Evolutionary conservation across 2,888 invertebrate genomes (phyloP), one percentile per base, ranked within the genome.

Genomic region (Ariolimax columbianus): DNA sequence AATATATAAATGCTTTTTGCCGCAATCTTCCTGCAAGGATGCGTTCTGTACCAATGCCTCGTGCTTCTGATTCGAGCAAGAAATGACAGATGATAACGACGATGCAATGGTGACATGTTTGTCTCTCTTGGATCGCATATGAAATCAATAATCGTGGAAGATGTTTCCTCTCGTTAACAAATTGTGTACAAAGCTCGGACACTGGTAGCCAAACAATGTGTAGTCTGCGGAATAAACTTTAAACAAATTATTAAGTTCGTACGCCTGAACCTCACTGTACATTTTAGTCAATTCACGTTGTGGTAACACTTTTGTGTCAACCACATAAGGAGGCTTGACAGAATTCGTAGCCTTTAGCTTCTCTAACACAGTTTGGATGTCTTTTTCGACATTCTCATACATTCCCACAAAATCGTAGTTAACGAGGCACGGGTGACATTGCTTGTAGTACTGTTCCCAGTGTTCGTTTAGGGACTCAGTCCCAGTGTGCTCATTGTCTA

Each of bases 371-470:
- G 84, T 47, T 4, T 33, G 17, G 6, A 85, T 86, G 77, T 89
- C 88, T 6, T 80, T 66, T 47, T 84, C 84, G 23, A 97, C 94
- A 0, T 96, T 97, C 92, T 97, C 97, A 94, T 97, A 97, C 95
- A 97, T 97, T 91, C 97, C 97, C 88, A 98, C 96, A 92, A 97
- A 96, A 92, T 97, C 97, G 94, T 97, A 98, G 93, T 97, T 96
- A 88, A 98, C 95, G 43, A 95, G 95, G 92, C 98, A 98, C 0
- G 98, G 98, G 93, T 96, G 96, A 93, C 98, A 98, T 82, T 98
- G 94, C 84, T 96, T 96, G 86, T 96, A 95, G 88, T 97, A 96
- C 0, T 97, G 96, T 91, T 96, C 96, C 98, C 98, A 98, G 91
- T 98, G 98, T 92, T 98, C 98, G 93, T 98, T 88, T n/a, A 87